Base-by-base conservation (phyloP, 30 jellyfish, hydroid and myxozoan species). In the Clytia hemisphaerica region DNA sequence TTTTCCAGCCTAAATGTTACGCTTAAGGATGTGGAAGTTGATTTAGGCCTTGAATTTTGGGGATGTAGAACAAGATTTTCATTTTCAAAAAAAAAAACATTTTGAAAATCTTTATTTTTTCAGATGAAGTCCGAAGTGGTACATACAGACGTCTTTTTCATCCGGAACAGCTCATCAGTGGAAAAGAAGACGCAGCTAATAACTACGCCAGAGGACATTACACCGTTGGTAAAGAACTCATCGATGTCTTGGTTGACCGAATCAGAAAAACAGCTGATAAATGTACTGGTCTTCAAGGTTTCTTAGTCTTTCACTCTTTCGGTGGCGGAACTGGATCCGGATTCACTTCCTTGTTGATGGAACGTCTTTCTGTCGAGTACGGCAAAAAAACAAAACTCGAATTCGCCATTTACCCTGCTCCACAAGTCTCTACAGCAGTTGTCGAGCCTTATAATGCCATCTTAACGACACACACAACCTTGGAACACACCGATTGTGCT, bases 281-380 rank as follows among this genome's bases (percentile, higher is more conserved):
- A 15, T 62, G 76, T 67, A 42, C 22, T 62, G 76, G 76, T 62
- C 35, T 62, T 5, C 76, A 68, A 58, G 80, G 80, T 21, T 68
- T 68, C 27, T 33, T 68, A 5, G 45, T 68, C 45, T 27, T 18
- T 47, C 80, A 68, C 19, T 68, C 80, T 18, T 58, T 25, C 21
- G 80, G 80, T 16, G 80, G 80, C 3, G 80, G 80, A 16, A 68
- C 80, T 19, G 80, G 80, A 2, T 68, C 80, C 5, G 80, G 80
- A 10, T 68, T 68, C 37, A 68, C 80, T 19, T 51, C 80, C 27
- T 61, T 44, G 4, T 79, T 68, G 14, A 45, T 58, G 80, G 80
- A 68, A 50, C 74, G 40, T 40, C 64, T 68, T 16, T 58, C 80
- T 19, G 80, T 45, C 80, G 74, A 68, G 24, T 45, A n/a, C 33